phyloP scores from a whole-genome alignment of 1,140 invertebrate genomes.

The Rhopalosiphum maidis region DNA sequence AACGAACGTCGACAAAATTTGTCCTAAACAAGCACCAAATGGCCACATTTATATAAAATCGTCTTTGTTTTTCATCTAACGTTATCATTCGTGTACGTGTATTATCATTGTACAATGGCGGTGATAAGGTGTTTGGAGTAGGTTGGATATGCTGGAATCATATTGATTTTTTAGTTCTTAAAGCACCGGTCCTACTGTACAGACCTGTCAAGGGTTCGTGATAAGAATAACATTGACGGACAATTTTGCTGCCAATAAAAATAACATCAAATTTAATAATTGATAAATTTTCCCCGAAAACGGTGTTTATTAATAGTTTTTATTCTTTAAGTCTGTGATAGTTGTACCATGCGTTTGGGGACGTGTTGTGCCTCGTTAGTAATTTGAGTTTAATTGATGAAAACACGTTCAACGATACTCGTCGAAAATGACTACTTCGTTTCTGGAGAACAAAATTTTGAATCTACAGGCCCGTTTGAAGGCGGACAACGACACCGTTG shows the following conservation, averaged over 20 bases:
- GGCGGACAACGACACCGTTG: conserved; percentile 71
- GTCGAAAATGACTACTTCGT: conserved; percentile 62
- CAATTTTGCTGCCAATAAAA: conserved; percentile 39
- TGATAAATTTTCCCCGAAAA: conserved; percentile 31
- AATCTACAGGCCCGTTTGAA: conserved; percentile 71
- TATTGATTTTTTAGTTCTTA: background rate
- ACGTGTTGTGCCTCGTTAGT: background rate
- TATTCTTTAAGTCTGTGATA: background rate
- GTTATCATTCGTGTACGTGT: conserved; percentile 56
- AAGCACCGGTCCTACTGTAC: background rate
- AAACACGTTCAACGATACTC: background rate
- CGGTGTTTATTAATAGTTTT: conserved; percentile 36
- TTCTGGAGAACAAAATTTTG: conserved; percentile 70
- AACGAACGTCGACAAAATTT: background rate
- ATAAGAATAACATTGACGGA: conserved; percentile 48
- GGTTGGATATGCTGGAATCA: background rate
- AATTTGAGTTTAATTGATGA: background rate
- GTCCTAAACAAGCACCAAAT: background rate
- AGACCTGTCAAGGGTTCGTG: conserved; percentile 33
- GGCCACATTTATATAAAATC: background rate
- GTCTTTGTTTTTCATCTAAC: conserved; percentile 9
- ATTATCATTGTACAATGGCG: conserved; percentile 26
- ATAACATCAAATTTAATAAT: conserved; percentile 31
- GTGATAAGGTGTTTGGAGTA: background rate
- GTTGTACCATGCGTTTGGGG: conserved; percentile 14